Evolutionary conservation across 2,113 vertebrate species (phyloP).

Genomic region (Romanogobio albipinnatus): DNA sequence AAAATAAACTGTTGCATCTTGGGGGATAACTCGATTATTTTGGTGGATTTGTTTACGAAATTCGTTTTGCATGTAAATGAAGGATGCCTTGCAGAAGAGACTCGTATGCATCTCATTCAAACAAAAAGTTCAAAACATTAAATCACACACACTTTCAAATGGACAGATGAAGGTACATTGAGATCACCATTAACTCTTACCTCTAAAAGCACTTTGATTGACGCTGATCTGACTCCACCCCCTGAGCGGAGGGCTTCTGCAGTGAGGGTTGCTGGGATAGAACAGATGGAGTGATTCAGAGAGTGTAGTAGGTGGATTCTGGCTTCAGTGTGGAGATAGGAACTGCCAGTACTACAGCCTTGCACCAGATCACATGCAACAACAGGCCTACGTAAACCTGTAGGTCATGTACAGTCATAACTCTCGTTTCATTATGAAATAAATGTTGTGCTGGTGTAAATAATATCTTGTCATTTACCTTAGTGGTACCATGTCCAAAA

Average conservation of each 20-base stretch:
- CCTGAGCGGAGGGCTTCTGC: background rate
- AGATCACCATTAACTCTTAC: background rate
- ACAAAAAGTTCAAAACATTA: background rate
- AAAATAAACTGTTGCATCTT: conserved; percentile 30
- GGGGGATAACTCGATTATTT: conserved; percentile 15
- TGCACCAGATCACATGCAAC: background rate
- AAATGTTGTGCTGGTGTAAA: background rate
- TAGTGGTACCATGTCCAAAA: background rate
- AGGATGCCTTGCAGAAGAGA: background rate
- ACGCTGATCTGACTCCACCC: background rate
- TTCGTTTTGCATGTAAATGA: conserved; percentile 3
- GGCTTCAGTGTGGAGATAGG: background rate
- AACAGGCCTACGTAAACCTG: background rate
- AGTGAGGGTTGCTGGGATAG: conserved; percentile 23
- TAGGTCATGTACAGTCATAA: background rate
- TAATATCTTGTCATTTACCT: background rate
- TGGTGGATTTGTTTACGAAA: conserved; percentile 15
- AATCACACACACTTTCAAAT: background rate
- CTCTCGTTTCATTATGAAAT: background rate
- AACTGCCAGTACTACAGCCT: background rate
- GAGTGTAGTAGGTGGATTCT: background rate
- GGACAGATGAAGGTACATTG: background rate
- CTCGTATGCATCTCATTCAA: background rate
- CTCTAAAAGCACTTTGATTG: background rate
- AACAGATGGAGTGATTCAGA: background rate